These are phyloP conservation scores for Esox niger DNA, from an alignment of 2,113 vertebrate genomes.

Conservation along the genomic window DNA sequence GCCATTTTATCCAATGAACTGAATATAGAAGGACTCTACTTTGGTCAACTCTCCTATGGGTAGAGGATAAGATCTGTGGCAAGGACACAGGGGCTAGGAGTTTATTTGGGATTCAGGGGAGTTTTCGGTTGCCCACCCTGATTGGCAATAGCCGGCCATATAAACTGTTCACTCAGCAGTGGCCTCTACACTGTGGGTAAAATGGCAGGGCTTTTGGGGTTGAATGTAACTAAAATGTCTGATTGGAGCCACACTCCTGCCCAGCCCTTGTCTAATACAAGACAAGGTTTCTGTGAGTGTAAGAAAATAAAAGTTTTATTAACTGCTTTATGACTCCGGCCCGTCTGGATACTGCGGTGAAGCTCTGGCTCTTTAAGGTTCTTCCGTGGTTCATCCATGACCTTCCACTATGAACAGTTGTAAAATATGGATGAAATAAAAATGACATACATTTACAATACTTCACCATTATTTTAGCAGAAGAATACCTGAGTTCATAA, in stretches of 20 bases:
- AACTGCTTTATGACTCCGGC: too few species aligned
- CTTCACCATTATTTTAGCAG: too few species aligned
- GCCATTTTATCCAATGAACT: neutral
- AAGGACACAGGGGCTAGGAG: too few species aligned
- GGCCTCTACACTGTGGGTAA: neutral
- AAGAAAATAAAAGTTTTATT: constrained; percentile 12
- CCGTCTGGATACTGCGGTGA: neutral
- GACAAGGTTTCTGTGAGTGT: constrained; percentile 14
- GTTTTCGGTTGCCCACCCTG: neutral
- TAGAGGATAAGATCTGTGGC: too few species aligned
- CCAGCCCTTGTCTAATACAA: neutral
- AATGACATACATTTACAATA: too few species aligned
- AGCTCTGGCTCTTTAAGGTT: neutral
- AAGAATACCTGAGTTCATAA: too few species aligned
- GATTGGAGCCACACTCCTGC: neutral
- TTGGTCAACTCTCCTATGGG: too few species aligned
- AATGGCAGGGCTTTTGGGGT: neutral
- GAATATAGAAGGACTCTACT: too few species aligned
- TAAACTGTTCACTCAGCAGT: neutral
- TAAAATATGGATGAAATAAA: neutral
- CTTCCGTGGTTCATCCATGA: neutral
- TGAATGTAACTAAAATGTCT: neutral
- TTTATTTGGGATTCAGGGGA: neutral
- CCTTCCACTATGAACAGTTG: neutral
- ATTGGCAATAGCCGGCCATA: too few species aligned